Evolutionary conservation across 2,113 vertebrate genomes (phyloP), one percentile per base, ranked within the genome.

Genomic region (Eolophus roseicapilla): DNA sequence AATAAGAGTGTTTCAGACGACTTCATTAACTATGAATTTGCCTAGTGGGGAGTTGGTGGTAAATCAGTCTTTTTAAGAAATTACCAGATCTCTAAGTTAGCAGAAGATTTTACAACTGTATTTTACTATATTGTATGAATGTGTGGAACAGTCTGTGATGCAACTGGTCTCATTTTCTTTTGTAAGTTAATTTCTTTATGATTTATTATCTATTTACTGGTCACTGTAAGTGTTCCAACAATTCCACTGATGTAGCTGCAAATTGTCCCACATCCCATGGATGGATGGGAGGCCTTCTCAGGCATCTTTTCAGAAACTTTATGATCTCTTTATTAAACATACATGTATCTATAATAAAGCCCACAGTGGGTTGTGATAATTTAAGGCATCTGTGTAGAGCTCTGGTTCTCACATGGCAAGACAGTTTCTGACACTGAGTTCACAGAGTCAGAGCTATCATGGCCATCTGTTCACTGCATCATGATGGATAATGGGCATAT

Each of bases 401-500:
- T 76, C 63, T 91, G n/a, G 11, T 20, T 13, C n/a, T 53, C 16
- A 64, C 77, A 44, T 13, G 13, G 16, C 16, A 67, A 63, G 41
- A 19, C 29, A 16, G 18, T 24, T 63, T 80, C 76, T 73, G 44
- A 70, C 28, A 25, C 2, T 33, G 52, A 43, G 17, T 24, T 86
- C 44, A 6, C 20, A 35, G 62, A 60, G 2, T 8, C 53, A 53
- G 27, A 69, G 35, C 15, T 31, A 23, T n/a, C 46, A 13, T 6
- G 31, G 47, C 10, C 55, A 35, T 13, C 24, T 18, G 4, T 68
- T n/a, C 67, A 11, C 39, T 43, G 33, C 28, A 50, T 17, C 70
- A 71, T 0, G 0, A 71, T 0, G 0, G 25, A n/a, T 11, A 14
- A 60, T 41, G 18, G 20, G 24, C 28, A 78, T 65, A 60, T 8